Evolutionary conservation across 2,113 vertebrate species (phyloP).

Genomic region (Oncorhynchus nerka): DNA sequence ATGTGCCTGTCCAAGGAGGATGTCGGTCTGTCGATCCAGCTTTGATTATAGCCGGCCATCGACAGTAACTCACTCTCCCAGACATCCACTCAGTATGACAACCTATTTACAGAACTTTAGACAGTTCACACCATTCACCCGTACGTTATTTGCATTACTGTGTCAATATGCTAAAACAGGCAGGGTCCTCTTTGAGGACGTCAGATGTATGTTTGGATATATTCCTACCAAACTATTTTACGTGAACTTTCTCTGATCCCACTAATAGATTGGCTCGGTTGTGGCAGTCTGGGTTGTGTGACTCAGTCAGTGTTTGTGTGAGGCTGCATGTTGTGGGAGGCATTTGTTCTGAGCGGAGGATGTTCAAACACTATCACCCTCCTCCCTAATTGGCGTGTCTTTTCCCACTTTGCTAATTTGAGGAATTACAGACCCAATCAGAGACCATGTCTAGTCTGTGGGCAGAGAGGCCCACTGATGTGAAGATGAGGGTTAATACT

Average conservation of each 20-base stretch:
- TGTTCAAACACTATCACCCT: background rate
- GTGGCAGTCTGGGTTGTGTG: background rate
- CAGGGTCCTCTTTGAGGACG: no score
- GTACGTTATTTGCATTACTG: no score
- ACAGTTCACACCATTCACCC: no score
- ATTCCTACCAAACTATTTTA: no score
- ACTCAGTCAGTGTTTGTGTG: background rate
- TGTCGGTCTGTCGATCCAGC: no score
- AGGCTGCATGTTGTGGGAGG: background rate
- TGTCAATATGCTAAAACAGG: no score
- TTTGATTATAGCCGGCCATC: background rate
- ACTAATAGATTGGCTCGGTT: no score
- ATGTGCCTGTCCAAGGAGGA: no score
- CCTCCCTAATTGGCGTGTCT: constrained; percentile 37
- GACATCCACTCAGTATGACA: background rate
- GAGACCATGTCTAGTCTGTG: constrained; percentile 35
- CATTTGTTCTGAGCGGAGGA: background rate
- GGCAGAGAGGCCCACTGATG: background rate
- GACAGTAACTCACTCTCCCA: background rate
- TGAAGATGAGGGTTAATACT: background rate
- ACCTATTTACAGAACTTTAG: background rate
- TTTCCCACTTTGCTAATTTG: constrained; percentile 51
- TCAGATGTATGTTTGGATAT: no score
- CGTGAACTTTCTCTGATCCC: no score
- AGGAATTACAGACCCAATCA: constrained; percentile 53